Evolutionary conservation across 2,888 invertebrate species (phyloP).

Genomic region (Dioctria rufipes): DNA sequence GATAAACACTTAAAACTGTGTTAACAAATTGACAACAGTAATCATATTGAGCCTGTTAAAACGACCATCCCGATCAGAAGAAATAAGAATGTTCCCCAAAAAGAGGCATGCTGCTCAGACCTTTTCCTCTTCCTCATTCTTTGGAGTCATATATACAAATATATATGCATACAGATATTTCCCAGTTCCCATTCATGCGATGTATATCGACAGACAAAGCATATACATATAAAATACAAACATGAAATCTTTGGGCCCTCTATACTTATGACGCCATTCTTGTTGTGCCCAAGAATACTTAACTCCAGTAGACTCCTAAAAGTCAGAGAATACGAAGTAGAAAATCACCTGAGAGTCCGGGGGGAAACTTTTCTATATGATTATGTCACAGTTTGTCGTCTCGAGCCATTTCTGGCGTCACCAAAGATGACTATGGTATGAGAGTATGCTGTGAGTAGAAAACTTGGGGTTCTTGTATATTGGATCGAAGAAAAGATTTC

Average conservation of each 20-base stretch:
- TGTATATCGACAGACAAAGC: not conserved
- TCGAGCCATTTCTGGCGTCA: conserved; percentile 13
- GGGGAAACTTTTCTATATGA: not conserved
- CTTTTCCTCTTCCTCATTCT: conserved; percentile 34
- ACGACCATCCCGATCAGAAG: not conserved
- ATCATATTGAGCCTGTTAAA: conserved; percentile 5
- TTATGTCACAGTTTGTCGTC: conserved; percentile 45
- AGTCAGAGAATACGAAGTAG: not conserved
- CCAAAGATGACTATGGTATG: not conserved
- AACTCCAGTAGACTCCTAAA: not conserved
- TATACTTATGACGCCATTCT: not conserved
- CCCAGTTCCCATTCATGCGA: conserved; percentile 19
- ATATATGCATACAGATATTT: no score
- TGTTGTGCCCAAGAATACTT: not conserved
- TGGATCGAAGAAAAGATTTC: conserved; percentile 7
- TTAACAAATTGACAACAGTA: conserved; percentile 17
- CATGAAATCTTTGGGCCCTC: conserved; percentile 24
- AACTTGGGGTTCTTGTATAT: not conserved
- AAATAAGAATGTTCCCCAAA: not conserved
- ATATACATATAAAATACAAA: no score
- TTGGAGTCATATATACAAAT: not conserved
- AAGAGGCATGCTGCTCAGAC: no score
- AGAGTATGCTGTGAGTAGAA: no score
- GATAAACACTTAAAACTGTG: conserved; percentile 2
- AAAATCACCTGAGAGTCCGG: conserved; percentile 30